Base-by-base conservation (phyloP, 2,113 vertebrate species). In the Cochlearius cochlearius region DNA sequence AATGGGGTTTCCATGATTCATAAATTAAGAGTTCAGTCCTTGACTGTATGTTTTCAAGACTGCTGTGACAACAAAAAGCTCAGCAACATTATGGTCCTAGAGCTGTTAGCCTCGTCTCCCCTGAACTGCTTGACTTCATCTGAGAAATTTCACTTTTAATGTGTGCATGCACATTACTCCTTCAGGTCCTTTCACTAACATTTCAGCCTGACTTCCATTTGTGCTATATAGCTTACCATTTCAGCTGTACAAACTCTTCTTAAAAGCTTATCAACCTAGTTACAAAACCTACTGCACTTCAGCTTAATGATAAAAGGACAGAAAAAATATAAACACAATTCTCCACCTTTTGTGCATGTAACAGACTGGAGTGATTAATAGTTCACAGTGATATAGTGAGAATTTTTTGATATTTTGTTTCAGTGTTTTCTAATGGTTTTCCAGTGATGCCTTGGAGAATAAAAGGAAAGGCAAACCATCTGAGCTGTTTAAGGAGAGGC, bases 381-480 rank as follows among this genome's bases (percentile, higher is more conserved):
- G 12, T 62, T 90, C 38, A 36, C 20, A 59, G 0, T 15, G 2
- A 69, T 7, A 2, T 5, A n/a, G 2, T 43, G 18, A 11, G 19
- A 29, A 18, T 25, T n/a, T 52, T 74, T 53, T 20, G 4, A 30
- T 26, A 3, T 5, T 43, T 69, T 23, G 0, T 66, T 77, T 47
- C 6, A n/a, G 2, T 58, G 4, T 38, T 74, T 88, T 73, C 32
- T 64, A n/a, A 67, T 32, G 7, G 11, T 43, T 88, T 76, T 6
- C 22, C 11, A 38, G 15, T 13, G 30, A 32, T 32, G 2, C 2
- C 5, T 58, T 63, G 4, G 10, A 63, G 20, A 52, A 76, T 41
- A 45, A 77, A 66, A 77, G 7, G 9, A 49, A 62, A 59, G 13
- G 3, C 9, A 66, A 90, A 58, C 0, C 26, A 59, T 7, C 1